Conservation (phyloP, 2,888 invertebrate genomes). For the Anticlea derivata region DNA sequence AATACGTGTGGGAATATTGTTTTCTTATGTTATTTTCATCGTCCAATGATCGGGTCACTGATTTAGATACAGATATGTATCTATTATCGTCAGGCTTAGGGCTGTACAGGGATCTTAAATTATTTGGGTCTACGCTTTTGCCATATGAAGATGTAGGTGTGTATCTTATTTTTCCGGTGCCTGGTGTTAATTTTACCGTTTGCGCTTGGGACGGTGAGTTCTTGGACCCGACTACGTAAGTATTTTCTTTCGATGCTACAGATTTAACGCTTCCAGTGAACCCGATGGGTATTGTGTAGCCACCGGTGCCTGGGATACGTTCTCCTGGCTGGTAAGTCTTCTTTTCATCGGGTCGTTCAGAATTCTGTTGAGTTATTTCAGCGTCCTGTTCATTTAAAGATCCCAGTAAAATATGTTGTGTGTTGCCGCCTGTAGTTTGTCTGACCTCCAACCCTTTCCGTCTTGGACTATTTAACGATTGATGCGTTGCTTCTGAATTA, state of each 20-base stretch:
- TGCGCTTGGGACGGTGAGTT: slow-evolving; percentile 87
- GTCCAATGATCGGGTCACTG: slow-evolving; percentile 89
- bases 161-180: slow-evolving; percentile 73
- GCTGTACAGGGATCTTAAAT: slow-evolving; percentile 64
- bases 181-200: slow-evolving; percentile 82
- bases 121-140: slow-evolving; percentile 61
- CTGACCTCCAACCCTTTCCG: slow-evolving; percentile 68
- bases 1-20: slow-evolving; percentile 90
- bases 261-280: slow-evolving; percentile 87
- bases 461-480: slow-evolving; percentile 59
- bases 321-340: slow-evolving; percentile 87
- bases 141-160: slow-evolving; percentile 54
- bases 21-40: slow-evolving; percentile 86
- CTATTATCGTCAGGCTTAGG: slow-evolving; percentile 81
- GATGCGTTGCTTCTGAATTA: slow-evolving; percentile 61
- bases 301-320: slow-evolving; percentile 86
- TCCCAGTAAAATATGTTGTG: slow-evolving; percentile 86
- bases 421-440: slow-evolving; percentile 80
- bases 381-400: slow-evolving; percentile 84
- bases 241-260: slow-evolving; percentile 84
- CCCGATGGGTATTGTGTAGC: slow-evolving; percentile 87
- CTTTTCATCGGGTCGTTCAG: slow-evolving; percentile 78
- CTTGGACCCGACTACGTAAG: slow-evolving; percentile 82
- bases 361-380: slow-evolving; percentile 84
- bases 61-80: slow-evolving; percentile 91